A percentile compares a stretch with the other conserved stretches of the same genome.
phyloP scores from a whole-genome alignment of 2,888 invertebrate species.

The Drosophila mimetica region DNA sequence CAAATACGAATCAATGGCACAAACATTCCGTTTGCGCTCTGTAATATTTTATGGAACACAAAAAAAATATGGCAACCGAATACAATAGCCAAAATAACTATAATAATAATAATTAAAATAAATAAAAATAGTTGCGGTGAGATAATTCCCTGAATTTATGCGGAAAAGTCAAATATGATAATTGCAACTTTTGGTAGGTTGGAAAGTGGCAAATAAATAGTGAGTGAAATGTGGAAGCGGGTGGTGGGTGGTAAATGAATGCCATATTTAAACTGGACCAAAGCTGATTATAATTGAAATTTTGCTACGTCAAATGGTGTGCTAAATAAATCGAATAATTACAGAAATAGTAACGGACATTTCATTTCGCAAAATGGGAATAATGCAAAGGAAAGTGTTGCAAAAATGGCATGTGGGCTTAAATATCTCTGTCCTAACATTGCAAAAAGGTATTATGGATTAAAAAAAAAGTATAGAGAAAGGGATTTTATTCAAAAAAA shows the following conservation, averaged over 20 bases:
- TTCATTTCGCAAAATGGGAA: conserved; percentile 1
- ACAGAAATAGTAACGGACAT: conserved; percentile 10
- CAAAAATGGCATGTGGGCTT: not conserved
- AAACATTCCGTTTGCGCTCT: conserved; percentile 38
- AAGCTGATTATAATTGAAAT: conserved; percentile 48
- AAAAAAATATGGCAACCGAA: conserved; percentile 21
- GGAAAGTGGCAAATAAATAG: not conserved
- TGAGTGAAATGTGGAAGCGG: not conserved
- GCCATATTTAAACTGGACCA: conserved; percentile 27
- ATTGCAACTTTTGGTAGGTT: conserved; percentile 9
- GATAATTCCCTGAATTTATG: conserved; percentile 55
- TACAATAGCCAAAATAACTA: conserved; percentile 28
- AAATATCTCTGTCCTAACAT: not conserved
- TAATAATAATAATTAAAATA: conserved; percentile 36
- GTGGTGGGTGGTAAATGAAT: conserved; percentile 22
- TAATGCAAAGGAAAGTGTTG: not conserved
- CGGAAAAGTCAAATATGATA: conserved; percentile 56
- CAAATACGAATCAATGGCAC: conserved; percentile 40
- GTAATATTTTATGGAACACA: conserved; percentile 38
- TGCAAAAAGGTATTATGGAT: not conserved
- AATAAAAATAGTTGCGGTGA: conserved; percentile 40
- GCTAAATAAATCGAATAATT: conserved; percentile 35
- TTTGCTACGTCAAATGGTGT: conserved; percentile 31
- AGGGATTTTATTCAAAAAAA: no score
- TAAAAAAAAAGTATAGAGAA: no score